Evolutionary conservation across 2,113 vertebrate species (phyloP).

Genomic region (Axis porcinus): DNA sequence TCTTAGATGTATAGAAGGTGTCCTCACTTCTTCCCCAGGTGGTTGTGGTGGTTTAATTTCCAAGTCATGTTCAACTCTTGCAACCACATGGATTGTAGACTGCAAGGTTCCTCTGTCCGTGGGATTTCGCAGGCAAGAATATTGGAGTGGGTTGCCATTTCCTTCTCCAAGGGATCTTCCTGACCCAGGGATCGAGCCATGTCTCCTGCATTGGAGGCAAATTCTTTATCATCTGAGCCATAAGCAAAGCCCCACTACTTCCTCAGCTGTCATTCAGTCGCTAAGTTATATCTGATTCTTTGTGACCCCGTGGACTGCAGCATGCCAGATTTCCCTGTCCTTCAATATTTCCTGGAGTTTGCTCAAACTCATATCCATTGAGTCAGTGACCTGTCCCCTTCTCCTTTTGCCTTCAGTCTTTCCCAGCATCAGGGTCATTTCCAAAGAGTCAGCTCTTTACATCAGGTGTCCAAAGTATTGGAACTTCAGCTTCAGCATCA

Average conservation of each 20-base stretch:
- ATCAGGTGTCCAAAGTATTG: not conserved
- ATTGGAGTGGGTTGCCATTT: not conserved
- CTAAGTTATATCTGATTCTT: not conserved
- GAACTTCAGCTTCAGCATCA: not conserved
- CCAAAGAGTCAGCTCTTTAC: not conserved
- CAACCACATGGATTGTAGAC: not conserved
- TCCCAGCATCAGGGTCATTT: not conserved
- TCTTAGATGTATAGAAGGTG: not conserved
- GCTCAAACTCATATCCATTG: not conserved
- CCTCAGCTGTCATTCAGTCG: not conserved
- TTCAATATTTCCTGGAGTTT: not conserved
- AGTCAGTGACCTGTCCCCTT: not conserved
- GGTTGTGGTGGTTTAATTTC: not conserved
- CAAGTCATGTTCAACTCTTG: not conserved
- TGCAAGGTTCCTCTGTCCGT: not conserved
- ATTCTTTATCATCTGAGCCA: not conserved
- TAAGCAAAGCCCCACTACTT: not conserved
- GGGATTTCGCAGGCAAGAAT: not conserved
- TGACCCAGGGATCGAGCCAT: not conserved
- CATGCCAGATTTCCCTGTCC: not conserved
- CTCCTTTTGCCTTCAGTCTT: not conserved
- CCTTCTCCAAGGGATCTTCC: not conserved
- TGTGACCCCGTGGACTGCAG: not conserved
- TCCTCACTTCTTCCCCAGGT: not conserved
- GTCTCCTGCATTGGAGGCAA: not conserved